Evolutionary conservation across 2,113 vertebrate genomes (phyloP), one percentile per base, ranked within the genome.

Genomic region (Miniopterus natalensis): DNA sequence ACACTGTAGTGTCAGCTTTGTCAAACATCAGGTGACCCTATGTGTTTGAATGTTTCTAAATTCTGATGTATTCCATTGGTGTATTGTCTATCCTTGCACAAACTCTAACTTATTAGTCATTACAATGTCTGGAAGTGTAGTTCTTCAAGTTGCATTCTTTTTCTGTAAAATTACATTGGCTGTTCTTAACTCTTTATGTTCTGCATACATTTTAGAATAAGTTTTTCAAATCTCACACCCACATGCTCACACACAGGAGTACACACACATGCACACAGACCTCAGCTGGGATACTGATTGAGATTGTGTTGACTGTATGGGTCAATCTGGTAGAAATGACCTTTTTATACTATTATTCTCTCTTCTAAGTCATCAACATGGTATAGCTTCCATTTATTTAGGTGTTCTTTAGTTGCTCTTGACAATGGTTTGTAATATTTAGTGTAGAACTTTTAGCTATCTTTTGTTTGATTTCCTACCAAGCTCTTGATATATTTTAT

Each of bases 21-120:
- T 88, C 86, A 96, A 75, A 91, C 70, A 75, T 91, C 86, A 96
- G 89, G 68, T 87, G 78, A 91, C 83, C 91, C 18, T 66, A 5
- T 83, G 80, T 95, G 36, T 81, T 81, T 80, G 51, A 73, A 78
- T 95, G n/a, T 81, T 88, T 97, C 81, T 96, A 84, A 95, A 66
- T 75, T 86, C 73, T 79, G 61, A 89, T 96, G 57, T 87, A 17
- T 91, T 73, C 53, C 55, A 65, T 53, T 89, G 86, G 45, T 47
- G 95, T 94, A 90, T 71, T 86, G 78, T 95, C 85, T 90, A 17
- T 79, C 47, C 51, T 85, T 83, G 42, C 17, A 78, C 63, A 53
- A 84, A 63, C 70, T 74, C 55, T 18, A 87, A 42, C 6, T 57
- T 75, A 74, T 65, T 78, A 94, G 23, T 90, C n/a, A 85, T 96